Conservation (phyloP, 2,888 invertebrate genomes). For the Melikaiella ostensackeni region DNA sequence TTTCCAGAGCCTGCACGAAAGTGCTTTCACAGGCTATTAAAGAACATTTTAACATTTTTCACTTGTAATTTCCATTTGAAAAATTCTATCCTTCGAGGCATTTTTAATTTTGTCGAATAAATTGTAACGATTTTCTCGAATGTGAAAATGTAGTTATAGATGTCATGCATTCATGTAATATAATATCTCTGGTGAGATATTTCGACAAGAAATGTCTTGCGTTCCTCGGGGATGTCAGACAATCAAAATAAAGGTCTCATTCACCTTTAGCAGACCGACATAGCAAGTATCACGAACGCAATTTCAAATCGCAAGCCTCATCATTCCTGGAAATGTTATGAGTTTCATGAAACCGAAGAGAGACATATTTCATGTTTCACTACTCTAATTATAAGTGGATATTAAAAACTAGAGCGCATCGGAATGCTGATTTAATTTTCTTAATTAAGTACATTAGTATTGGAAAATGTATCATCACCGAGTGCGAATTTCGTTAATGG, state of each 20-base stretch:
- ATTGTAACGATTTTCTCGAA: neutral
- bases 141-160: neutral
- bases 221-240: neutral
- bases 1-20: neutral
- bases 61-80: neutral
- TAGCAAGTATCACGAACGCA: conserved; percentile 8
- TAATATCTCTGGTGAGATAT: neutral
- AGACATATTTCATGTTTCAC: conserved; percentile 7
- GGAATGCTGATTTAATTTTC: neutral
- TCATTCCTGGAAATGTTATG: conserved; percentile 13
- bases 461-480: neutral
- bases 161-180: neutral
- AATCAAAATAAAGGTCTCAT: conserved; percentile 34
- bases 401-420: conserved; percentile 1
- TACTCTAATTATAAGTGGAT: neutral
- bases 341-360: neutral
- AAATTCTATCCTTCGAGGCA: neutral
- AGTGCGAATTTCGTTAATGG: conserved; percentile 6
- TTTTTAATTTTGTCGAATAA: neutral
- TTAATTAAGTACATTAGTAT: conserved; percentile 5
- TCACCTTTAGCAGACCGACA: neutral
- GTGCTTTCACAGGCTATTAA: neutral
- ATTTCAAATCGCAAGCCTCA: conserved; percentile 2
- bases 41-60: neutral
- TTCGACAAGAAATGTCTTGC: conserved; percentile 21